Evolutionary conservation across 2,888 invertebrate species (phyloP).

Genomic region (Calameuta filiformis): DNA sequence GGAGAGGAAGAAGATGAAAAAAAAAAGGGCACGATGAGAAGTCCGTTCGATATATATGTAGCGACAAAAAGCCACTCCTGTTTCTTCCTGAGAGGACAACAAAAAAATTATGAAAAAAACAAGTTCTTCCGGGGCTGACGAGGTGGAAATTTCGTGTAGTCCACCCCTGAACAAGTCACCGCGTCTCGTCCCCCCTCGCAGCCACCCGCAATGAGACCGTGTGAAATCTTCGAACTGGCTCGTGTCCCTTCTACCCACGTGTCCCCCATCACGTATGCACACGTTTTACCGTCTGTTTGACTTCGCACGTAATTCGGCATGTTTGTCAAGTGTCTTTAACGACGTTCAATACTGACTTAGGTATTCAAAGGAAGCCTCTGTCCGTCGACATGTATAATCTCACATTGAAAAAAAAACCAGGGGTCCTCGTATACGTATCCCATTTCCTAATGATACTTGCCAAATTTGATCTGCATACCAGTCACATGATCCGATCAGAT

Average conservation of each 20-base stretch:
- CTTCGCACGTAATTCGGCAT: not conserved
- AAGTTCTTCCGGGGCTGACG: not conserved
- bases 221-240: not conserved
- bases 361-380: not conserved
- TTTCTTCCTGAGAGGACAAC: conserved; percentile 5
- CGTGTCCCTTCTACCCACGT: not conserved
- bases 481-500: not conserved
- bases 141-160: not conserved
- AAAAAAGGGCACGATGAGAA: conserved; percentile 17
- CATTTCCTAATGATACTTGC: not conserved
- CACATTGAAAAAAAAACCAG: not conserved
- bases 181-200: not conserved
- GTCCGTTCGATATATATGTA: conserved; percentile 16
- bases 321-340: not conserved
- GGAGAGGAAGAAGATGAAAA: conserved; percentile 10
- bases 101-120: not conserved
- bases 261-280: not conserved
- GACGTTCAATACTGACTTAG: not conserved
- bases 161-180: not conserved
- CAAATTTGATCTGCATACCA: not conserved
- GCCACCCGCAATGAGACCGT: not conserved
- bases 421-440: not conserved
- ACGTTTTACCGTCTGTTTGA: not conserved
- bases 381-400: not conserved
- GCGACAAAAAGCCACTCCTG: conserved; percentile 30